phyloP scores from a whole-genome alignment of 2,888 invertebrate species.

The Lampropteryx suffumata region DNA sequence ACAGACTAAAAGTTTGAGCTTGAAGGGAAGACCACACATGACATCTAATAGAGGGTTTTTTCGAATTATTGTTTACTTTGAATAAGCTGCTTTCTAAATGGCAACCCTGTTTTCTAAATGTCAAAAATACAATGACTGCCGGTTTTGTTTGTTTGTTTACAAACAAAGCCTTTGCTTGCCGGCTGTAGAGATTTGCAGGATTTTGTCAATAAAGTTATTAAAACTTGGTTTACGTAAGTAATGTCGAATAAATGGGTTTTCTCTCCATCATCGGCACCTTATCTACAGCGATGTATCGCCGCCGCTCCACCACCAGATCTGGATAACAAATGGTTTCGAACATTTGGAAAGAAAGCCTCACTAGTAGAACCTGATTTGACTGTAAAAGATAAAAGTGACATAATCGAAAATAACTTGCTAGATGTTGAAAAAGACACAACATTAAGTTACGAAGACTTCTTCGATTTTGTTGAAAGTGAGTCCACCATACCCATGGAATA shows the following conservation, averaged over 20 bases:
- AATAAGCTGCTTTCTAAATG: no score
- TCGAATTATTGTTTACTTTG: no score
- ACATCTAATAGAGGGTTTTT: no score
- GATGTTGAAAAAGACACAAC: slow-evolving; percentile 14
- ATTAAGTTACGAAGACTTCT: slow-evolving; percentile 36
- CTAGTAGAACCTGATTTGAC: neutral
- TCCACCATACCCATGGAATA: slow-evolving; percentile 37
- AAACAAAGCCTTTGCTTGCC: neutral
- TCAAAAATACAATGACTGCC: neutral
- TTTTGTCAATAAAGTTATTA: no score
- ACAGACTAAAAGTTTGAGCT: no score
- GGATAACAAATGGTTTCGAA: slow-evolving; percentile 50
- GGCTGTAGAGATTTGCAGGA: no score
- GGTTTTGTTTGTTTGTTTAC: slow-evolving; percentile 13
- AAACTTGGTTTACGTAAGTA: no score
- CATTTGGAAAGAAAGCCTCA: slow-evolving; percentile 39
- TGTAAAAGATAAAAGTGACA: slow-evolving; percentile 2
- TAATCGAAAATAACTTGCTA: slow-evolving; percentile 1
- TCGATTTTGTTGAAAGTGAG: slow-evolving; percentile 46
- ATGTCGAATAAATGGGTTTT: slow-evolving; percentile 56
- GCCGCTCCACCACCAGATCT: slow-evolving; percentile 38
- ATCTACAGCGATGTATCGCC: slow-evolving; percentile 42
- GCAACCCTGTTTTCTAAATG: neutral
- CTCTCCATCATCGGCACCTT: slow-evolving; percentile 41
- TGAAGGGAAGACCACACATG: no score